phyloP scores from a whole-genome alignment of 2,113 vertebrate genomes.

The Chionodraco myersi region DNA sequence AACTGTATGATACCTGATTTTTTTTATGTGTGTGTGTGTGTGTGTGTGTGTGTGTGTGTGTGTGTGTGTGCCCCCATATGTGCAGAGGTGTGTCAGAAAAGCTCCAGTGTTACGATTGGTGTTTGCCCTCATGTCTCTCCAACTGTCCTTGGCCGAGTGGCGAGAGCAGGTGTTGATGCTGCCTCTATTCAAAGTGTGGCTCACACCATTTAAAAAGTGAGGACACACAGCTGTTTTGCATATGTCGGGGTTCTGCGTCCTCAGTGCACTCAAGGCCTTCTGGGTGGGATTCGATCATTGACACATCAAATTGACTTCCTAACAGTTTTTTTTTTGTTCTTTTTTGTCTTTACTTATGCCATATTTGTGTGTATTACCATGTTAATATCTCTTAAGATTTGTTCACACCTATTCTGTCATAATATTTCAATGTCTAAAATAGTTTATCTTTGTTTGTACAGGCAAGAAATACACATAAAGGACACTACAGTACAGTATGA shows the following conservation, averaged over 20 bases:
- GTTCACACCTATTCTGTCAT: no score
- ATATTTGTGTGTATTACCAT: not conserved
- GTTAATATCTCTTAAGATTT: not conserved
- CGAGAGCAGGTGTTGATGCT: constrained; percentile 78
- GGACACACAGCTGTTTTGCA: constrained; percentile 56
- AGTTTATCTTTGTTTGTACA: no score
- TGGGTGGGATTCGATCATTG: constrained; percentile 65
- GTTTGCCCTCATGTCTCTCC: constrained; percentile 66
- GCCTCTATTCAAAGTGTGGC: constrained; percentile 73
- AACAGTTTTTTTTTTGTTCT: constrained; percentile 24
- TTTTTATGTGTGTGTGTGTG: no score
- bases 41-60: not conserved
- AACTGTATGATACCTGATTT: no score
- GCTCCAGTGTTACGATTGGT: constrained; percentile 61
- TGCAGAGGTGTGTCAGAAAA: constrained; percentile 44
- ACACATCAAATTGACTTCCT: constrained; percentile 77
- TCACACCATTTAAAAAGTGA: constrained; percentile 85
- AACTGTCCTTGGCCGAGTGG: constrained; percentile 55
- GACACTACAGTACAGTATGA: no score
- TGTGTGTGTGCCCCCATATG: constrained; percentile 4
- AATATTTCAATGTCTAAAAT: no score
- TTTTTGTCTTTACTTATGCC: not conserved
- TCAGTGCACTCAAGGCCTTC: constrained; percentile 43
- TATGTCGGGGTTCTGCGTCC: constrained; percentile 62
- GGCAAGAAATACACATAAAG: no score